Conservation (phyloP, 2,888 invertebrate genomes). For the Tetramorium bicarinatum region DNA sequence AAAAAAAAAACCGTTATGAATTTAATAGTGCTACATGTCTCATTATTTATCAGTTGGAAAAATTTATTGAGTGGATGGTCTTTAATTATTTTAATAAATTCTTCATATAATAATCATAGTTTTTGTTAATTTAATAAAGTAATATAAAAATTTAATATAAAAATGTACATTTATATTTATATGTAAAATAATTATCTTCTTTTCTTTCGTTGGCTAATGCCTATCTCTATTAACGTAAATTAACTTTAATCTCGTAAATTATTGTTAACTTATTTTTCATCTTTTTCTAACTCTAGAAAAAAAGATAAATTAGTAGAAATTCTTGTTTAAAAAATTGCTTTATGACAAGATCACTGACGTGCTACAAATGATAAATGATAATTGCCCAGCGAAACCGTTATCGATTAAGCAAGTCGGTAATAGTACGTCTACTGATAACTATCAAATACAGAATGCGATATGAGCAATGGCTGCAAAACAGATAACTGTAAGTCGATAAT, state of each 20-base stretch:
- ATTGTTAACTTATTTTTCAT: too few relatives aligned
- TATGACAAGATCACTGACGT: not conserved
- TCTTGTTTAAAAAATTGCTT: not conserved
- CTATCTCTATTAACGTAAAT: too few relatives aligned
- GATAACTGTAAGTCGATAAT: not conserved
- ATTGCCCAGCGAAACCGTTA: not conserved
- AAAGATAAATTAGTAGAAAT: too few relatives aligned
- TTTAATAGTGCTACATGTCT: too few relatives aligned
- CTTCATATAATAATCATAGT: not conserved
- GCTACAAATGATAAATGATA: not conserved
- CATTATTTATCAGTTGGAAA: not conserved
- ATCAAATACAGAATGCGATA: not conserved
- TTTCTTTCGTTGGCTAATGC: too few relatives aligned
- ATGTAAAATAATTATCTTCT: too few relatives aligned
- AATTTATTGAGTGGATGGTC: not conserved
- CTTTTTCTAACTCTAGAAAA: too few relatives aligned
- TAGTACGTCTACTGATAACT: not conserved
- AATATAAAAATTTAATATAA: not conserved
- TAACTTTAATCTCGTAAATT: too few relatives aligned
- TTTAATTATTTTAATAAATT: not conserved
- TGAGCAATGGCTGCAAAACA: not conserved
- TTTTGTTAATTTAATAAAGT: not conserved
- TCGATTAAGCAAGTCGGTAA: not conserved
- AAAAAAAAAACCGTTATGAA: too few relatives aligned
- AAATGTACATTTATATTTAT: too few relatives aligned